Percentiles rank a stretch among this genome's conserved stretches.
Conservation (phyloP, 2,797 vertebrate species). For the Sebastes miniatus region DNA sequence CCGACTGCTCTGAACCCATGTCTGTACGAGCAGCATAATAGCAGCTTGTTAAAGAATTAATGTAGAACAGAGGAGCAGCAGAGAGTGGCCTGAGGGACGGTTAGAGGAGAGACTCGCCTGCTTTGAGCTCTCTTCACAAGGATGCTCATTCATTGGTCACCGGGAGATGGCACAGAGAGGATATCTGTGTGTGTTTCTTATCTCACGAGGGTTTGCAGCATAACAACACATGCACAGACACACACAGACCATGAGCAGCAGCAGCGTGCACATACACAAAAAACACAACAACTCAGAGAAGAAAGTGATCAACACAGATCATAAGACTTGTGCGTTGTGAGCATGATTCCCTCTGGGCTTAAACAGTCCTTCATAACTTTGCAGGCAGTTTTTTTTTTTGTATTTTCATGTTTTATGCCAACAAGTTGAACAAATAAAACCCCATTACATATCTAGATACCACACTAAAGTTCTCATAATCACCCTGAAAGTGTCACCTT, state of each 20-base stretch:
- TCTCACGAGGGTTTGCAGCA: slow-evolving; percentile 53
- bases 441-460: neutral
- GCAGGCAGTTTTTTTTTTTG: neutral
- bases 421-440: neutral
- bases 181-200: slow-evolving; percentile 45
- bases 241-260: slow-evolving; percentile 13
- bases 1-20: neutral
- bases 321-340: slow-evolving; percentile 53
- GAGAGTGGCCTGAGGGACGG: slow-evolving; percentile 59
- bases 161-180: slow-evolving; percentile 48
- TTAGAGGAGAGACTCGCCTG: slow-evolving; percentile 49
- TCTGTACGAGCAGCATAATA: slow-evolving; percentile 52
- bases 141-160: slow-evolving; percentile 74
- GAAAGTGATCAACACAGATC: slow-evolving; percentile 32
- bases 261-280: neutral
- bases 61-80: slow-evolving; percentile 66
- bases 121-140: slow-evolving; percentile 71
- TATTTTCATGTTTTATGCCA: neutral
- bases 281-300: slow-evolving; percentile 5
- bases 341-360: slow-evolving; percentile 7
- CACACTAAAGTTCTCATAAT: neutral
- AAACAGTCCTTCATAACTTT: slow-evolving; percentile 9
- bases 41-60: slow-evolving; percentile 71
- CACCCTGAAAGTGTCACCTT: slow-evolving; percentile 53
- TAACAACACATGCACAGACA: neutral